Evolutionary conservation across 2,113 vertebrate species (phyloP), one percentile per base, ranked within the genome.

Genomic region (Agelaius tricolor): DNA sequence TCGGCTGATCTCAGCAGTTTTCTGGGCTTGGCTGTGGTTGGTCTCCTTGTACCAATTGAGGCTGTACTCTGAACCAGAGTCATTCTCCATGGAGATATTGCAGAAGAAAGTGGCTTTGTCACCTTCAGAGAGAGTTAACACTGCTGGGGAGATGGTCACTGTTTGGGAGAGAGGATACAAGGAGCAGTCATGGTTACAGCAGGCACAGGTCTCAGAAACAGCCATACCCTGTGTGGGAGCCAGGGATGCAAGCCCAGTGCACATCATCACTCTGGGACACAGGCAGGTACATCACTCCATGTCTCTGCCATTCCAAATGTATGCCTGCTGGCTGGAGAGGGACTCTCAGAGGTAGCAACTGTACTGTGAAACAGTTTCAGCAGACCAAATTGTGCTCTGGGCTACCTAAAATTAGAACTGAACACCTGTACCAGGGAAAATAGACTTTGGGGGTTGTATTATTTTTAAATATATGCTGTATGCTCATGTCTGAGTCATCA

Each of bases 71-170:
- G 20, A 86, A 7, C 62, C 12, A 1, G 59, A 68, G 43, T 59
- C 15, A 0, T 23, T 86, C 47, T 94, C 63, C 51, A 43, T 46
- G 28, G 96, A 96, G 66, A 96, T 88, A 41, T 94, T 96, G 84
- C 97, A 98, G 69, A 87, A 94, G 74, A 98, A 98, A 23, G 55
- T 90, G 59, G 96, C 97, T 41, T 77, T 95, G 24, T 4, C 2
- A 6, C 94, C 96, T 44, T 33, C 88, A 8, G 35, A 46, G 10
- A 7, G 3, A 61, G 26, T 81, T 75, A 97, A 52, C 30, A 2
- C 3, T 7, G 10, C 6, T 57, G 97, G 96, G 52, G 7, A 84
- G 47, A 92, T 72, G 30, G 74, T 95, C 71, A 96, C 96, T 97
- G 46, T 84, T 84, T 71, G 73, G 46, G 47, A 93, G 55, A 94